These are phyloP conservation scores for Hyla sarda DNA, from an alignment of 2,113 vertebrate species.

Conservation along the genomic window DNA sequence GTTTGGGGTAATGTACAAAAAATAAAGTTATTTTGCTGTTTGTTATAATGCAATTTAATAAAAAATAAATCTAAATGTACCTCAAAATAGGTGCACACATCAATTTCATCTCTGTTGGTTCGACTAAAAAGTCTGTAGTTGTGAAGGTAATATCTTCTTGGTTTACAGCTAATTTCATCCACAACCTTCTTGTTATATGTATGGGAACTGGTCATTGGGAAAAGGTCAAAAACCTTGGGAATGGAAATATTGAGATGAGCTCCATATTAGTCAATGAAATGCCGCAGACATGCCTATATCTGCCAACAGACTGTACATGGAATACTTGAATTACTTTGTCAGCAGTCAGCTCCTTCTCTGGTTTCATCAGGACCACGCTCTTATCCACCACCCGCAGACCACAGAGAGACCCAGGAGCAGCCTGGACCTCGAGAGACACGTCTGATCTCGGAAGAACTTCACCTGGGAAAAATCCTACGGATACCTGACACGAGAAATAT, in stretches of 20 bases:
- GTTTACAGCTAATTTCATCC: not conserved
- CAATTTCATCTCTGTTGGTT: not conserved
- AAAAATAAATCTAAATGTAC: not conserved
- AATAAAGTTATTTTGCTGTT: too few species aligned
- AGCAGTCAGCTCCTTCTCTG: slow-evolving; percentile 69
- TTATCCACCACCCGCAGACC: slow-evolving; percentile 78
- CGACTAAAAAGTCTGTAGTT: not conserved
- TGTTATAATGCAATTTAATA: not conserved
- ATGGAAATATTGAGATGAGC: not conserved
- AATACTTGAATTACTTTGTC: slow-evolving; percentile 32
- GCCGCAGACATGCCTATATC: not conserved
- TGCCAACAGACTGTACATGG: not conserved
- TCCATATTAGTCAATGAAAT: too few species aligned
- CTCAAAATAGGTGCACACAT: not conserved
- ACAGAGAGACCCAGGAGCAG: slow-evolving; percentile 78
- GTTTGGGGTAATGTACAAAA: too few species aligned
- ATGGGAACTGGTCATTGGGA: not conserved
- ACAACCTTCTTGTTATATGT: not conserved
- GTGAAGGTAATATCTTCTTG: not conserved
- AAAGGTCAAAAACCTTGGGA: not conserved
- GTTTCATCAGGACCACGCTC: slow-evolving; percentile 69
- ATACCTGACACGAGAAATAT: slow-evolving; percentile 66
- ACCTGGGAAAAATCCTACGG: slow-evolving; percentile 69
- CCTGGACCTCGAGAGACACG: slow-evolving; percentile 50
- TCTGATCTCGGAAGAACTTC: slow-evolving; percentile 77